phyloP scores from a whole-genome alignment of 2,113 vertebrate species.

The Oryzias curvinotus region DNA sequence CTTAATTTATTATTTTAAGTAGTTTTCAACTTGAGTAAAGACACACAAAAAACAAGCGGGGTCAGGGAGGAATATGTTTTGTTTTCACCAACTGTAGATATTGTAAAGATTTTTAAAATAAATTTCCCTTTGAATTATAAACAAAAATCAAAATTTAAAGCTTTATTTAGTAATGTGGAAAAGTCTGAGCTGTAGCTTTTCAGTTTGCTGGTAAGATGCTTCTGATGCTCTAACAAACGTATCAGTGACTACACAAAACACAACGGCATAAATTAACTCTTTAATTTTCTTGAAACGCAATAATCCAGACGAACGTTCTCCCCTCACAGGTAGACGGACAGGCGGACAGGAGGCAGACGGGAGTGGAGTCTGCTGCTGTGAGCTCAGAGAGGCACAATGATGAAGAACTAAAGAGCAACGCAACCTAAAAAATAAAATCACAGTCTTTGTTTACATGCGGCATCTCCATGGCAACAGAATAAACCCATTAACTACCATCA shows the following conservation, averaged over 20 bases:
- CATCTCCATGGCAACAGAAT: conserved; percentile 55
- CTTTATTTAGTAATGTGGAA: too few species aligned
- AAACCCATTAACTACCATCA: background rate
- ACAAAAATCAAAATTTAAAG: too few species aligned
- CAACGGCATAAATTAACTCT: conserved; percentile 73
- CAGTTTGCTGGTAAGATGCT: too few species aligned
- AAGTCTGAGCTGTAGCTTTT: too few species aligned
- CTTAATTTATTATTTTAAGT: too few species aligned
- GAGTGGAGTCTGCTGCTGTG: conserved; percentile 3
- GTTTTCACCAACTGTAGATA: too few species aligned
- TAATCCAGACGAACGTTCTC: conserved; percentile 49
- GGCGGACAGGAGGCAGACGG: conserved; percentile 15
- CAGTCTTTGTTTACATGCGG: conserved; percentile 40
- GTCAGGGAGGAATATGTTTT: too few species aligned
- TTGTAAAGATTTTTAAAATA: too few species aligned
- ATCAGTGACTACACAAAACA: conserved; percentile 4
- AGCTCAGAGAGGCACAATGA: conserved; percentile 64
- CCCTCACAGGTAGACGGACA: conserved; percentile 20
- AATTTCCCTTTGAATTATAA: too few species aligned
- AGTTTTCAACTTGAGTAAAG: too few species aligned
- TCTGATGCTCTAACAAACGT: too few species aligned
- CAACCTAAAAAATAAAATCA: conserved; percentile 26
- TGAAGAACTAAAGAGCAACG: conserved; percentile 41
- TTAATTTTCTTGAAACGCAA: conserved; percentile 75
- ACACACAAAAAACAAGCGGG: too few species aligned